A percentile compares a stretch with the other conserved stretches of the same genome.
Conservation (phyloP, 2,888 invertebrate genomes). For the Mystacides longicornis region DNA sequence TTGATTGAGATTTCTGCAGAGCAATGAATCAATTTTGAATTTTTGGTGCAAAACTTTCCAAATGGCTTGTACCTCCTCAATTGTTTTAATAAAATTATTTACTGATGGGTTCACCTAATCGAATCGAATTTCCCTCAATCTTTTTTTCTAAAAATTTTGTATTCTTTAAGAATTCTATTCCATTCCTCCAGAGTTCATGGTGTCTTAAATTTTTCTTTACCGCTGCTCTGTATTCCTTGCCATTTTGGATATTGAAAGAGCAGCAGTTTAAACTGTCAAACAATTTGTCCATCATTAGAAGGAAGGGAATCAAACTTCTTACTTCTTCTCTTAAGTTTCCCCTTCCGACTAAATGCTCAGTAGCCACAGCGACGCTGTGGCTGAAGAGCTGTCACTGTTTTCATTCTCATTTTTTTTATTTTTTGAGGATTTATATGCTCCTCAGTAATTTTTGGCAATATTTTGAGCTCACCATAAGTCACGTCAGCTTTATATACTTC, state of each 20-base stretch:
- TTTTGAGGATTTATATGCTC: background rate
- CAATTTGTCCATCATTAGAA: background rate
- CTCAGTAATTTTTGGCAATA: background rate
- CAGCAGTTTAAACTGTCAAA: background rate
- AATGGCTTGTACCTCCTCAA: background rate
- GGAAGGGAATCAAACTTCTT: background rate
- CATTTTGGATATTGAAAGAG: background rate
- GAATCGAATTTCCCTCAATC: background rate
- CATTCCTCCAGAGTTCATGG: background rate
- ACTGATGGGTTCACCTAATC: background rate
- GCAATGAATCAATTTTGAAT: background rate
- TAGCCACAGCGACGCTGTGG: background rate
- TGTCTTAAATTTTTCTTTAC: background rate
- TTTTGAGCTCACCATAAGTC: background rate
- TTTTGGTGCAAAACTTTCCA: background rate
- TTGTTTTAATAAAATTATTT: background rate
- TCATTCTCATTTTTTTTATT: background rate
- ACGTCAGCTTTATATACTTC: background rate
- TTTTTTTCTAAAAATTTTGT: no score
- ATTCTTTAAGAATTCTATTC: background rate
- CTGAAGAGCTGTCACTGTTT: background rate
- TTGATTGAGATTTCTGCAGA: background rate
- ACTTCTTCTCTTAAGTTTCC: background rate
- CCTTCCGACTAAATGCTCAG: background rate
- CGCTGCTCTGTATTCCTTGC: background rate